Conservation (phyloP, 2,113 vertebrate species). For the Pseudorasbora parva region DNA sequence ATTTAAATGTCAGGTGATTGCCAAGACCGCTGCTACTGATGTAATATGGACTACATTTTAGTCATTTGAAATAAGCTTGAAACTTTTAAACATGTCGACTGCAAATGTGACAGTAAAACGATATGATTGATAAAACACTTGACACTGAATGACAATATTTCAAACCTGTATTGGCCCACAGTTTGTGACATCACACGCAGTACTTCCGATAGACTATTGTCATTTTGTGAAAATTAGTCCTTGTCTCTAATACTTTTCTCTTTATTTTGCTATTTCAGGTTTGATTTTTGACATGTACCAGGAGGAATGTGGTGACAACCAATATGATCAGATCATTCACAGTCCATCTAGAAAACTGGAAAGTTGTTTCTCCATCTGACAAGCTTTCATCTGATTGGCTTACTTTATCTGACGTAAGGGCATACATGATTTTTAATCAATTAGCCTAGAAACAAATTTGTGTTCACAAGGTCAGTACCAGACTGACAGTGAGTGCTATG, state of each 20-base stretch:
- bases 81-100: neutral
- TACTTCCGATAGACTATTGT: too few species aligned
- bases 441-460: neutral
- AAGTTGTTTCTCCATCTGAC: neutral
- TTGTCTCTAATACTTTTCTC: too few species aligned
- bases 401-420: neutral
- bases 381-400: neutral
- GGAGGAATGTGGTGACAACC: neutral
- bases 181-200: too few species aligned
- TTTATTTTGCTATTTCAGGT: neutral
- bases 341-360: neutral
- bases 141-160: neutral
- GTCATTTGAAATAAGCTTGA: neutral
- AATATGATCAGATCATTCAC: too few species aligned
- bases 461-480: neutral
- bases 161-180: neutral
- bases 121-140: conserved; percentile 1
- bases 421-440: neutral
- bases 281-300: neutral
- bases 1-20: conserved; percentile 48
- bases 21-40: conserved; percentile 20
- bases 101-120: neutral
- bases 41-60: conserved; percentile 10
- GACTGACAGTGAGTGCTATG: neutral
- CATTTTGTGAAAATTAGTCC: too few species aligned